These are phyloP conservation scores for Apteryx mantelli DNA, from an alignment of 2,113 vertebrate species.

Conservation along the genomic window DNA sequence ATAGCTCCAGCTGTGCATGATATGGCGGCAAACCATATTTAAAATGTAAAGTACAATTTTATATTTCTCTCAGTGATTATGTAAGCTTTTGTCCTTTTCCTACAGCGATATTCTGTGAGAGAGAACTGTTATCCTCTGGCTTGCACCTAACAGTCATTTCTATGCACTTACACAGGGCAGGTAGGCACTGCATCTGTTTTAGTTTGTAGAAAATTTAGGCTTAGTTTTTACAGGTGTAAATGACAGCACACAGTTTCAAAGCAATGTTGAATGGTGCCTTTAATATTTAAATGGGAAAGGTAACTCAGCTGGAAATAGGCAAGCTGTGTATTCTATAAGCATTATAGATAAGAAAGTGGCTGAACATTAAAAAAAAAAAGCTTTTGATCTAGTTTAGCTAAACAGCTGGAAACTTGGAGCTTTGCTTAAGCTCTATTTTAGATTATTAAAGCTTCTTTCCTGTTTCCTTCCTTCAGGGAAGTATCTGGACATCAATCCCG, in stretches of 20 bases:
- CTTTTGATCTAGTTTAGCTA: background rate
- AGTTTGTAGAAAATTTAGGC: background rate
- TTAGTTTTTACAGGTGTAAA: background rate
- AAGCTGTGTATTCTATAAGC: background rate
- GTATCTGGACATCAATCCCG: background rate
- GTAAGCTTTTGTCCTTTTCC: background rate
- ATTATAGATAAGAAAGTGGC: background rate
- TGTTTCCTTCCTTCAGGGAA: background rate
- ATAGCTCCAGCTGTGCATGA: background rate
- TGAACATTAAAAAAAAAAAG: background rate
- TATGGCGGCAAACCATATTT: background rate
- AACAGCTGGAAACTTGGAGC: background rate
- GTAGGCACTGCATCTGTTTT: background rate
- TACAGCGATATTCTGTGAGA: background rate
- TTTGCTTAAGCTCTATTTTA: background rate
- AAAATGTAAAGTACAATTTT: background rate
- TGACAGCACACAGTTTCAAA: background rate
- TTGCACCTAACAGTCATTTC: background rate
- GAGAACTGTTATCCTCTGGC: background rate
- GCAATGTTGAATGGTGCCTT: background rate
- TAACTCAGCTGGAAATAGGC: background rate
- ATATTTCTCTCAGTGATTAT: background rate
- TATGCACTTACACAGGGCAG: background rate
- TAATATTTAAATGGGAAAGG: background rate
- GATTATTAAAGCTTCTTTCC: background rate